These are phyloP conservation scores for Scaptomyza flava DNA, from an alignment of 2,888 invertebrate species.

Conservation along the genomic window DNA sequence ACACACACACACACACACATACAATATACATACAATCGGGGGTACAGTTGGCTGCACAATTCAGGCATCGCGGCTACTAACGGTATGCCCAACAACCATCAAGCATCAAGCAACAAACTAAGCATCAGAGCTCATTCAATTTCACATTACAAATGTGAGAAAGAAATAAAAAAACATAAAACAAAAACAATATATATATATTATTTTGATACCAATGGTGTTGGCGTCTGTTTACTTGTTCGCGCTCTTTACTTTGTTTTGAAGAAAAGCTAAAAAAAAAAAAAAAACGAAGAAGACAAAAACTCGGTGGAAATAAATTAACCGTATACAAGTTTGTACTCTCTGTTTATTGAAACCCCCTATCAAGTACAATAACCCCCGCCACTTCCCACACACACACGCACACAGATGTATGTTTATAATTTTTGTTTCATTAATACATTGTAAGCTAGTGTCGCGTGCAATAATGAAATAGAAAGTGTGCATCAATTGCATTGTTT, in stretches of 20 bases:
- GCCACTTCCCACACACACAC: constrained; percentile 7
- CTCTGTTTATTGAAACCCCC: constrained; percentile 33
- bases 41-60: constrained; percentile 58
- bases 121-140: constrained; percentile 59
- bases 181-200: constrained; percentile 14
- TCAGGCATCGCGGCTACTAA: constrained; percentile 22
- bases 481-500: constrained; percentile 71
- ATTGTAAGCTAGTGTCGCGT: constrained; percentile 61
- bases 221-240: constrained; percentile 18
- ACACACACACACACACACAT: constrained; percentile 1
- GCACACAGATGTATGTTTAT: background rate
- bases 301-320: constrained; percentile 46
- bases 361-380: constrained; percentile 39
- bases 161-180: constrained; percentile 18
- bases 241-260: constrained; percentile 31
- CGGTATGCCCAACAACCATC: constrained; percentile 3
- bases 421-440: constrained; percentile 26
- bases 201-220: constrained; percentile 40
- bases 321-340: constrained; percentile 24
- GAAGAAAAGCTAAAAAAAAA: background rate
- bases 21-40: no score
- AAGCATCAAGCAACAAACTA: constrained; percentile 19
- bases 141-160: constrained; percentile 62
- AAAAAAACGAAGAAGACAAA: background rate
- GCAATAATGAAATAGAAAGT: constrained; percentile 70